A percentile compares a stretch with the other conserved stretches of the same genome.
Conservation (phyloP, 1,140 invertebrate species). For the Trissolcus basalis region DNA sequence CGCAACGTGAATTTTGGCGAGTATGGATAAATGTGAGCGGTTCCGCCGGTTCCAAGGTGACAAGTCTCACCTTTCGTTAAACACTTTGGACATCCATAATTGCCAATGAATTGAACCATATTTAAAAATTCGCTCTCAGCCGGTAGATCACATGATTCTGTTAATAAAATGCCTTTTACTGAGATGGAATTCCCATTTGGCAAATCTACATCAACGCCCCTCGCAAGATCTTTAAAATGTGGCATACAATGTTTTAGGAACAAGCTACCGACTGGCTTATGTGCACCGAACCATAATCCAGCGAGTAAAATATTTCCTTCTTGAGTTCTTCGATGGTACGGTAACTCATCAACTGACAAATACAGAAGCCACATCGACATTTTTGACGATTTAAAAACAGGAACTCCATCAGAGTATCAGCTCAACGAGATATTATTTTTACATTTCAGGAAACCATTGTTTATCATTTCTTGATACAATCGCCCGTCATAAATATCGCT, state of each 20-base stretch:
- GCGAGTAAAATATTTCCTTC: background rate
- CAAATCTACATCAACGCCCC: background rate
- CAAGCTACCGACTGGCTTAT: background rate
- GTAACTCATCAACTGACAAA: slow-evolving; percentile 1
- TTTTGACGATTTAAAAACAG: slow-evolving; percentile 14
- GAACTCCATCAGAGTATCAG: slow-evolving; percentile 15
- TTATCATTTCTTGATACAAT: background rate
- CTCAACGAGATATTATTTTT: slow-evolving; percentile 6
- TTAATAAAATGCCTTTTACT: background rate
- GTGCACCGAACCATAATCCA: background rate
- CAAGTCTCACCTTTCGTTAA: background rate
- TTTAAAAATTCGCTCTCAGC: slow-evolving; percentile 7
- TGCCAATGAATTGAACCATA: slow-evolving; percentile 1
- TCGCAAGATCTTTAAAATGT: background rate
- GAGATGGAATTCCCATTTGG: background rate
- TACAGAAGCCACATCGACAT: slow-evolving; percentile 10
- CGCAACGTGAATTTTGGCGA: background rate
- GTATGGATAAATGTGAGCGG: background rate
- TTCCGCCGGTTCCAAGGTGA: background rate
- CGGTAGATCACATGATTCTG: background rate
- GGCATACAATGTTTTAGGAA: background rate
- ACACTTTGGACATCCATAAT: background rate
- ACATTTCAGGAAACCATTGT: background rate
- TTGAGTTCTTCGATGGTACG: background rate
- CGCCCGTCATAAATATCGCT: background rate